phyloP scores from a whole-genome alignment of 1,140 invertebrate species.

The Polyergus mexicanus region DNA sequence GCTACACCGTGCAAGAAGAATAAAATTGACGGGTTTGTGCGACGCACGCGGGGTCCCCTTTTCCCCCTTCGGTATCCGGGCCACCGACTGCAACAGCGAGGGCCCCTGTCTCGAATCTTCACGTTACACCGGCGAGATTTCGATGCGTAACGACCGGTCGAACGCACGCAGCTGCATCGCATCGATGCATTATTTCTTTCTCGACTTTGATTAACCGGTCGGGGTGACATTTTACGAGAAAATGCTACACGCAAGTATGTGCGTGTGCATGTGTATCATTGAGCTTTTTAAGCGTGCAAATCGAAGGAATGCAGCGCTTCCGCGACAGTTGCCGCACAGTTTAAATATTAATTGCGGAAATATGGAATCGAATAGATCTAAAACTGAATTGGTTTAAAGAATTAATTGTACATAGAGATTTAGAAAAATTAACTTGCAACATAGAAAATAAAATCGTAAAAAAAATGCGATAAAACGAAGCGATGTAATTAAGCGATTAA shows the following conservation, averaged over 20 bases:
- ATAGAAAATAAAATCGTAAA: neutral
- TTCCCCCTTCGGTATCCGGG: neutral
- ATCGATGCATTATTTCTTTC: neutral
- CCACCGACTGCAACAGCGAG: neutral
- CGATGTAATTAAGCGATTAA: conserved; percentile 4
- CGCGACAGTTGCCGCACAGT: neutral
- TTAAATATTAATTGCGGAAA: conserved; percentile 3
- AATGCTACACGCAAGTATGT: too few relatives aligned
- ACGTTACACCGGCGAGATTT: conserved; percentile 49
- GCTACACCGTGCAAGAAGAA: conserved; percentile 51
- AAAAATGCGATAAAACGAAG: neutral
- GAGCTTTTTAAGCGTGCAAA: neutral
- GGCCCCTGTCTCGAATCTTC: conserved; percentile 8
- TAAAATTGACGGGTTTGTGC: conserved; percentile 29
- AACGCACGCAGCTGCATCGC: conserved; percentile 4
- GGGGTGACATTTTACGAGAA: neutral
- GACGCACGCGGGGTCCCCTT: too few relatives aligned
- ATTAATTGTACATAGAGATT: neutral
- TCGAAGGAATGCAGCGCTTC: neutral
- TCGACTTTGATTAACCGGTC: neutral
- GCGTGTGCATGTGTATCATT: neutral
- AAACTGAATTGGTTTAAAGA: neutral
- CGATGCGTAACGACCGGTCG: neutral
- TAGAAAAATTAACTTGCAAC: neutral
- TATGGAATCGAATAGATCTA: neutral